A percentile compares a stretch with the other conserved stretches of the same genome.
phyloP scores from a whole-genome alignment of 2,888 invertebrate genomes.

The Toxonevra muliebris region DNA sequence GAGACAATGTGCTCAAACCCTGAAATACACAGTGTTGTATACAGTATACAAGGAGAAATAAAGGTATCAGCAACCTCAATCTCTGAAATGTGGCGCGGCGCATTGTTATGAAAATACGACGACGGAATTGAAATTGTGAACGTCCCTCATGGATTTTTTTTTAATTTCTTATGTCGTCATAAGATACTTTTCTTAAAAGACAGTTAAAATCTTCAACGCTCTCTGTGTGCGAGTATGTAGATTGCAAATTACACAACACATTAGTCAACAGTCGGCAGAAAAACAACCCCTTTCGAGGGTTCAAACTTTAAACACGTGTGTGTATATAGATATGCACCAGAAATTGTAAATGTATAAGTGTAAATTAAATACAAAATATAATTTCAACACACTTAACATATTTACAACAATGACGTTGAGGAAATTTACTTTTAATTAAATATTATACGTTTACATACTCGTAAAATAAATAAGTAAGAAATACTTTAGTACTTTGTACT shows the following conservation, averaged over 20 bases:
- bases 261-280: not conserved
- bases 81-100: conserved; percentile 37
- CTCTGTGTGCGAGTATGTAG: too few species aligned
- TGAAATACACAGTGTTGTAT: too few species aligned
- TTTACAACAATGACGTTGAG: conserved; percentile 19
- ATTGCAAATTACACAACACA: not conserved
- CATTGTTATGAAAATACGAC: conserved; percentile 42
- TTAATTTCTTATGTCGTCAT: not conserved
- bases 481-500: not conserved
- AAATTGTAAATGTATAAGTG: conserved; percentile 8
- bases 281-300: not conserved
- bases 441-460: conserved; percentile 25
- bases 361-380: conserved; percentile 23
- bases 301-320: conserved; percentile 1
- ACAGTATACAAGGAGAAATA: conserved; percentile 37
- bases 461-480: not conserved
- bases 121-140: not conserved
- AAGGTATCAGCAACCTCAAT: conserved; percentile 57
- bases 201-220: conserved; percentile 16
- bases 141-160: not conserved
- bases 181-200: conserved; percentile 14
- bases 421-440: conserved; percentile 46
- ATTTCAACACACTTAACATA: conserved; percentile 29
- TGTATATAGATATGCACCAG: not conserved
- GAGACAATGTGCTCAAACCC: conserved; percentile 46